Evolutionary conservation across 2,888 invertebrate species (phyloP), one percentile per base, ranked within the genome.

Genomic region (Amaurobius ferox): DNA sequence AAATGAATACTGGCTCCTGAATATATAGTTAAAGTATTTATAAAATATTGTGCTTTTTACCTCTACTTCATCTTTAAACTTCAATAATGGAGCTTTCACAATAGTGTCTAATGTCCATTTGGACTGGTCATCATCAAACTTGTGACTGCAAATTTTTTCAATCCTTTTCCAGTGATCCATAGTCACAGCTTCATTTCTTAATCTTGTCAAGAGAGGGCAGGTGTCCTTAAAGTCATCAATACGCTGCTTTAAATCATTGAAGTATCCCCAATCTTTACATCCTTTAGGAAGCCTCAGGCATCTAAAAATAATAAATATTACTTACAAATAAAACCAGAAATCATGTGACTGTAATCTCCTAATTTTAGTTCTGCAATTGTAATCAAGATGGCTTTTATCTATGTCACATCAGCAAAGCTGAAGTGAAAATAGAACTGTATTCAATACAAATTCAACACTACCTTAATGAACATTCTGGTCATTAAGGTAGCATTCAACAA

Each of bases 181-280:
- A 90, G 95, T 95, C 95, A 96, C 95, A 0, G 95, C 94, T 90
- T 96, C 96, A 90, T 96, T 95, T 2, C 96, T 95, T 97, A 97
- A 97, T 88, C 97, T 90, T 90, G 97, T 96, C 32, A 97, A 91
- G 39, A 97, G 90, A 0, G 97, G 97, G 90, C 96, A 96, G 9
- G 95, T 95, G 91, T 97, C 95, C 90, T 95, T 96, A 91, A 97
- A 97, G 90, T 97, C 96, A 89, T 97, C 97, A 87, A 97, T 96
- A 92, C 96, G 97, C 88, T 94, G 94, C 90, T 96, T 97, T 81
- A 97, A 91, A 89, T 96, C 96, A 74, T 95, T 93, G 90, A 93
- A 97, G 0, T 97, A 97, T 0, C 96, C 96, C 97, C 97, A 97
- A 76, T 95, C 95, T 90, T 95, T 95, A 94, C 97, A 94, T 0